Base-by-base conservation (phyloP, 2,888 invertebrate species). In the Agrochola macilenta region DNA sequence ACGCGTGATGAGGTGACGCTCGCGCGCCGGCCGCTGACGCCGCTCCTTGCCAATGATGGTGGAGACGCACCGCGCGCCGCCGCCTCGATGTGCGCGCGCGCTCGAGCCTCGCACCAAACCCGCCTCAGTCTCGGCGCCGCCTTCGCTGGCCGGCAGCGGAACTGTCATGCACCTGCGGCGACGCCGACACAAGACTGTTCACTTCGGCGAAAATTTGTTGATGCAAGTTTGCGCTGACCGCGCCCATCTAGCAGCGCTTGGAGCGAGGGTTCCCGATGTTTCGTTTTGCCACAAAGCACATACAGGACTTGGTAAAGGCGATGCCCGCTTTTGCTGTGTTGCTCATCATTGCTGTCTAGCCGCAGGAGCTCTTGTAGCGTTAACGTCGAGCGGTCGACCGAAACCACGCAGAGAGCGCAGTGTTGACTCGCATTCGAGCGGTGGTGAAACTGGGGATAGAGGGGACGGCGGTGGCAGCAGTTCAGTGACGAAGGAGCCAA, bases 191-290 rank as follows among this genome's bases (percentile, higher is more conserved):
- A 98, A 98, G 94, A 98, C 98, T 70, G 98, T 98, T 71, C 98
- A 98, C 94, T 98, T 98, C 92, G 98, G 98, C 79, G 98, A 98
- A 92, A 98, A 98, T 93, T 97, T 98, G 49, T 93, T 98, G 87
- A 97, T 98, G 94, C 98, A 98, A 94, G 98, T 98, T 73, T 98
- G 98, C 93, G 97, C 98, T 84, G 98, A 98, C 94, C 97, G 98
- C 77, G 97, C 96, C 30, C 96, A 97, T 88, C 92, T 96, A 83
- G 94, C 97, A 64, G 96, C 96, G 65, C 94, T 97, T 74, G 97
- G 97, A 64, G 96, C 97, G 63, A 93, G 97, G 82, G 92, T 96
- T 74, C 96, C 96, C 35, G 96, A 97, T 88, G 93, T 97, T 88
- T 95, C 96, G 70, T 97, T 96, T 89, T 97, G 97, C 87, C 97